Evolutionary conservation across 2,888 invertebrate species (phyloP).

Genomic region (Globia sparganii): DNA sequence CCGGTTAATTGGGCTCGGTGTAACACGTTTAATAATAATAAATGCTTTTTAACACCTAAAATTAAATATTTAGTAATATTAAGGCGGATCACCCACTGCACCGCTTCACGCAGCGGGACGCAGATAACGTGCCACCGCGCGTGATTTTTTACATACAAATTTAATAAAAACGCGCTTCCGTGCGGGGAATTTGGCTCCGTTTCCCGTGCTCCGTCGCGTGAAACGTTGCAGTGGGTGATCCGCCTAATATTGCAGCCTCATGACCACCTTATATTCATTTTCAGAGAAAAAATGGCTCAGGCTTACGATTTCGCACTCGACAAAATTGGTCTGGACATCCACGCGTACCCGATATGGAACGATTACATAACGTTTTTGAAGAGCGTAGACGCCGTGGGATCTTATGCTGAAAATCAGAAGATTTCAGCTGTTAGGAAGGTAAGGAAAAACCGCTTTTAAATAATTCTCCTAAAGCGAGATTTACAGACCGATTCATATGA

Average conservation of each 20-base stretch:
- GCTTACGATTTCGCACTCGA: conserved; percentile 99
- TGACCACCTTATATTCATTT: conserved; percentile 1
- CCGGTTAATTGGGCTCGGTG: no score
- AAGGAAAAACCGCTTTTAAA: conserved; percentile 25
- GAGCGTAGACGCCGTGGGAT: conserved; percentile 98
- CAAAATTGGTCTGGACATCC: conserved; percentile 99
- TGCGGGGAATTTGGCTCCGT: no score
- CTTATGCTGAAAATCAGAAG: conserved; percentile 99
- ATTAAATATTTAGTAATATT: neutral
- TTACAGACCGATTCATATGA: neutral
- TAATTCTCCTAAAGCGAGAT: neutral
- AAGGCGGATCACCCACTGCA: no score
- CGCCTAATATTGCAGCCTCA: no score
- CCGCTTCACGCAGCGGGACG: no score
- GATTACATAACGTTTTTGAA: conserved; percentile 99
- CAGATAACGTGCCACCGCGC: no score
- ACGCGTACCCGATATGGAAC: conserved; percentile 99
- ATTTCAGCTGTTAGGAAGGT: conserved; percentile 99
- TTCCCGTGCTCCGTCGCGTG: no score
- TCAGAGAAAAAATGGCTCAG: conserved; percentile 99
- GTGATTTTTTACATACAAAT: no score
- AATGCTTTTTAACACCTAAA: neutral
- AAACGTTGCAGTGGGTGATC: no score
- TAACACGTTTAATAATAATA: no score
- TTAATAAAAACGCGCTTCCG: no score